Conservation (phyloP, 2,888 invertebrate species). For the Drosophila stalkeri region DNA sequence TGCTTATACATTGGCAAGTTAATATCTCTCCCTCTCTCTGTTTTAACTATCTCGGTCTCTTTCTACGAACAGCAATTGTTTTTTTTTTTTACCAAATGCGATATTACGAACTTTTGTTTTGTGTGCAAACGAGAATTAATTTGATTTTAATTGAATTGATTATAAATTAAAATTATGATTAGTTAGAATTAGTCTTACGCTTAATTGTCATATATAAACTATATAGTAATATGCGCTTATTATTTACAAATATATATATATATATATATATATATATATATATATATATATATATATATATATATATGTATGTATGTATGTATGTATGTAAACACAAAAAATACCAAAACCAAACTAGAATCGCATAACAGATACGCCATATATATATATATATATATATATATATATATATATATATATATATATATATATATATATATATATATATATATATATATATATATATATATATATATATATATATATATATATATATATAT, state of each 20-base stretch:
- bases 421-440: neutral
- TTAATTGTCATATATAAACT: constrained; percentile 60
- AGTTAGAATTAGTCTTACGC: constrained; percentile 61
- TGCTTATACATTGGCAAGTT: too few relatives aligned
- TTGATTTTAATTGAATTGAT: constrained; percentile 65
- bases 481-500: constrained; percentile 14
- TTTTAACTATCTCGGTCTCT: neutral
- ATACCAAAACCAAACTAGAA: constrained; percentile 12
- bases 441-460: neutral
- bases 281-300: constrained; percentile 27
- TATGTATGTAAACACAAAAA: constrained; percentile 16
- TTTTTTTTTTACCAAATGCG: constrained; percentile 64
- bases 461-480: constrained; percentile 1
- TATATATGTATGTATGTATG: constrained; percentile 23
- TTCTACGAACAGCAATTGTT: constrained; percentile 44
- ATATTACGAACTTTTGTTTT: constrained; percentile 64
- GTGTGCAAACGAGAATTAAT: constrained; percentile 62
- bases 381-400: constrained; percentile 10
- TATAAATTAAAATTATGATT: constrained; percentile 61
- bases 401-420: constrained; percentile 10
- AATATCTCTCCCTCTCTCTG: neutral
- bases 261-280: constrained; percentile 33
- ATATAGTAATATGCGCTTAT: constrained; percentile 64
- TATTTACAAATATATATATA: constrained; percentile 44
- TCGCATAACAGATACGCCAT: constrained; percentile 9